phyloP scores from a whole-genome alignment of 2,888 invertebrate genomes.

The Andrena minutula region DNA sequence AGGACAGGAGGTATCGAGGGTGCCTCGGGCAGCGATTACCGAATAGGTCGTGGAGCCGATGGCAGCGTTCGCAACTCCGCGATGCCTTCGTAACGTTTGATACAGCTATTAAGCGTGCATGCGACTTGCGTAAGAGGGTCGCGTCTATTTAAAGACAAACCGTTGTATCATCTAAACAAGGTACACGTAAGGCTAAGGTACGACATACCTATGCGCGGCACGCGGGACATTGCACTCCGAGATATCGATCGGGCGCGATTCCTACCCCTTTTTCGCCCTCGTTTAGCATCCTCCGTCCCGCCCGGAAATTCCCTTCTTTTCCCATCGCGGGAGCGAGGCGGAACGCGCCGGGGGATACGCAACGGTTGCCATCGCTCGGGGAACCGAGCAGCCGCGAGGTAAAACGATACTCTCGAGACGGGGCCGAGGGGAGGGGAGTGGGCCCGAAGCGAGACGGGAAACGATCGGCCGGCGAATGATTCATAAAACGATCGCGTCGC shows the following conservation, averaged over 20 bases:
- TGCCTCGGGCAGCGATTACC: slow-evolving; percentile 4
- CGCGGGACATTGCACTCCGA: slow-evolving; percentile 32
- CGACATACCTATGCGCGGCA: not conserved
- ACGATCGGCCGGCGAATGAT: slow-evolving; percentile 29
- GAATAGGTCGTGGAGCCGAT: slow-evolving; percentile 32
- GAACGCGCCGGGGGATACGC: not conserved
- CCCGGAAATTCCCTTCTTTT: not conserved
- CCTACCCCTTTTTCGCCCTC: not conserved
- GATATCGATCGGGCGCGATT: slow-evolving; percentile 27
- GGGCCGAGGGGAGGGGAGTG: not conserved
- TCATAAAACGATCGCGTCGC: slow-evolving; percentile 52
- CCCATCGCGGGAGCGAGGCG: not conserved
- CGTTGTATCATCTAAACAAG: slow-evolving; percentile 6
- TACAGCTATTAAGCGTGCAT: slow-evolving; percentile 25
- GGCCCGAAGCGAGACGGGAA: not conserved
- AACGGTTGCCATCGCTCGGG: slow-evolving; percentile 3
- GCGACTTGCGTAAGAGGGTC: slow-evolving; percentile 40
- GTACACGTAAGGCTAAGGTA: slow-evolving; percentile 18
- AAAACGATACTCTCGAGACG: slow-evolving; percentile 39
- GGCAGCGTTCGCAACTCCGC: slow-evolving; percentile 4
- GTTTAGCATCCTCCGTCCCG: not conserved
- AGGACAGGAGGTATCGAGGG: not conserved
- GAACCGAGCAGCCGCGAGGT: slow-evolving; percentile 20
- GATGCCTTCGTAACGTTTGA: slow-evolving; percentile 25
- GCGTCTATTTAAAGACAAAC: slow-evolving; percentile 48